phyloP scores from a whole-genome alignment of 2,113 vertebrate genomes.

The Dicerorhinus sumatrensis region DNA sequence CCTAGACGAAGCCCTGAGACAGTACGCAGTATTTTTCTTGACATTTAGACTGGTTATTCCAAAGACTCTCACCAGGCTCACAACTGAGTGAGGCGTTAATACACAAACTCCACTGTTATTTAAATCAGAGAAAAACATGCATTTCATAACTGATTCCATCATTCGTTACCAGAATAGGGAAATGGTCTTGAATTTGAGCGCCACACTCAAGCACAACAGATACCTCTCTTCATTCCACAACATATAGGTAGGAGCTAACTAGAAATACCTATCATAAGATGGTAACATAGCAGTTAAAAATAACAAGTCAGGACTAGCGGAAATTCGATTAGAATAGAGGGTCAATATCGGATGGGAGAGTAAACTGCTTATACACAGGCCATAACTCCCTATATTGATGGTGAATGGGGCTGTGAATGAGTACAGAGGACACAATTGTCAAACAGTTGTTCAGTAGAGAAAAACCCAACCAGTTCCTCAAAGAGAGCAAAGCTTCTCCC shows the following conservation, averaged over 20 bases:
- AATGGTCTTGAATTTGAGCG: background rate
- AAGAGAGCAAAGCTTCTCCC: background rate
- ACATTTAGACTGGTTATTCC: background rate
- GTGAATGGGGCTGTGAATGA: accelerated
- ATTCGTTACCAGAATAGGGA: background rate
- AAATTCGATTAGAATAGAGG: background rate
- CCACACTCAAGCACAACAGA: background rate
- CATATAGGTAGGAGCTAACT: background rate
- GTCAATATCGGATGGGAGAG: background rate
- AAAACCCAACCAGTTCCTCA: background rate
- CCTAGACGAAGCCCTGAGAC: background rate
- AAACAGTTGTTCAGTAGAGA: background rate
- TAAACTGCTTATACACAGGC: background rate
- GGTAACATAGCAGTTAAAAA: background rate
- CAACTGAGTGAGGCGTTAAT: background rate
- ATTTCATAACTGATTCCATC: background rate
- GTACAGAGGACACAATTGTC: background rate
- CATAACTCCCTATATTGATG: background rate
- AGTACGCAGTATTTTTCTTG: background rate
- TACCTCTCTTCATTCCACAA: background rate
- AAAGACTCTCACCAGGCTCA: background rate
- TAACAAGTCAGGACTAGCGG: background rate
- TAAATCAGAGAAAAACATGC: background rate
- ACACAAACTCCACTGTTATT: background rate
- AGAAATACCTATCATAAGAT: background rate